Evolutionary conservation across 1,140 invertebrate species (phyloP), one percentile per base, ranked within the genome.

Genomic region (Whitmania pigra): DNA sequence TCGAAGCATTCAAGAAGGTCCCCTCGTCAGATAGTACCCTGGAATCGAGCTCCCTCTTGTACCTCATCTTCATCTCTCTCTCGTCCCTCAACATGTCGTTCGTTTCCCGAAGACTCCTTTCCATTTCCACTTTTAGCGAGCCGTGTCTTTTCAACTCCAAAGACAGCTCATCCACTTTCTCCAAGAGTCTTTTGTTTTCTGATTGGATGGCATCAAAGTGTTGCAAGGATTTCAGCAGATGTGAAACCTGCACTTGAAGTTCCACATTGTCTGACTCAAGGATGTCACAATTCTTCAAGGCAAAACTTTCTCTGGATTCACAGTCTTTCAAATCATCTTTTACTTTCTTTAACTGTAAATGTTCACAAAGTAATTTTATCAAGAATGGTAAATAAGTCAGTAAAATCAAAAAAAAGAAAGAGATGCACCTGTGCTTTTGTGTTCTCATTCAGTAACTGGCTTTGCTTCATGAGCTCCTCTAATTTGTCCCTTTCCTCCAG

Each of bases 31-130:
- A 22, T 13, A 25, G 11, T 18, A 63, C 9, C 11, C 57, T 31
- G 29, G 57, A 22, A 63, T 63, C 57, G 22, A 63, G 29, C 57
- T 63, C 57, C 29, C 57, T 63, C 57, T 63, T 63, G 57, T 63
- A 63, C 15, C 22, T 25, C 57, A 63, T 22, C 22, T 31, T 22
- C 57, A 63, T 63, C 57, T 22, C 22, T 13, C 57, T 63, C 20
- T 63, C 57, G 11, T 63, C 57, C 22, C 29, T 63, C 57, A 63
- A 63, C 57, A 63, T 63, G 22, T 63, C 57, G 11, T 25, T 63
- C 11, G 57, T 63, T 63, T 22, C 22, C 29, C 11, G 22, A 22
- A 63, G 29, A 22, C 22, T 63, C 18, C 22, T 25, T 20, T 63
- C 57, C 57, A 63, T 63, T 11, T 63, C 29, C 2, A 22, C 57